Base-by-base conservation (phyloP, 2,888 invertebrate genomes). In the Nebria brevicollis region DNA sequence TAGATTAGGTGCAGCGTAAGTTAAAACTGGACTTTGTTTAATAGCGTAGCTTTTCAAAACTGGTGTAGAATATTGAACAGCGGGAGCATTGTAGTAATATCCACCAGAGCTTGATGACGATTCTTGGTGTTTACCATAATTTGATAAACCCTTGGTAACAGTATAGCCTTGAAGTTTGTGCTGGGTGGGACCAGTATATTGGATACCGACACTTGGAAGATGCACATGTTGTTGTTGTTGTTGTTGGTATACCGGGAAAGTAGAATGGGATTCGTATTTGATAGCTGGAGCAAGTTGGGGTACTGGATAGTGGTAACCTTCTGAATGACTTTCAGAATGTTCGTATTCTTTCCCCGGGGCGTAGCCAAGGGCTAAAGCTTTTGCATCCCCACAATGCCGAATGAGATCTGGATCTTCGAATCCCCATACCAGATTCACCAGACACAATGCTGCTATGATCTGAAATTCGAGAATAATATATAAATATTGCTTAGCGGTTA, bases 1-100 rank as follows among this genome's bases (percentile, higher is more conserved):
- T 84, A 83, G 8, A 90, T 73, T 41, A 54, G 79, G 88, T 82
- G 90, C 89, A 86, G 90, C 90, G 84, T 92, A 92, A 5, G 90
- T 89, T 0, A 91, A 90, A 1, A 91, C 89, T 3, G 91, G 90
- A 2, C 90, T 84, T 82, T 81, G 70, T 26, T 81, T 76, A 25
- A 74, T 74, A 72, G 81, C 77, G 6, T 73, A 65, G 34, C 77
- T 80, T 66, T 20, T 81, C 75, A 75, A 66, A 77, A 66, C 68
- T 34, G 70, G 76, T 64, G 66, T 76, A 72, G 65, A 82, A 78
- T 65, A 83, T 72, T 75, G 73, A 42, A 81, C 82, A 73, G 81
- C 81, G 75, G 81, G 83, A 64, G 80, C 64, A 74, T 41, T 73
- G 66, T 70, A 75, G 43, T 65, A 66, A 66, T 76, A 77, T 81